Evolutionary conservation across 2,888 invertebrate species (phyloP).

Genomic region (Megastigmus dorsalis): DNA sequence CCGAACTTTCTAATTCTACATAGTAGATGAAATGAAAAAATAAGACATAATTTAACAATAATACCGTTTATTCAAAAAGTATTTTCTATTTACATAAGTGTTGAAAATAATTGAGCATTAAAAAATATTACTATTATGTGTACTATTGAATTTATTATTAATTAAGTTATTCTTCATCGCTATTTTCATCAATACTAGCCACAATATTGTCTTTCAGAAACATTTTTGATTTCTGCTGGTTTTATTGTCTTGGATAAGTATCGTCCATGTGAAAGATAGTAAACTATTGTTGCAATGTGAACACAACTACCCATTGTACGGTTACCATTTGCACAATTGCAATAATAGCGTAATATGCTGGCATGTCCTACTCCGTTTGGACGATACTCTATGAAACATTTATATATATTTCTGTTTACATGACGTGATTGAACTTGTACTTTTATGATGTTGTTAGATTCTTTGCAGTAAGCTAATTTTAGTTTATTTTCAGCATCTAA

Average conservation of each 20-base stretch:
- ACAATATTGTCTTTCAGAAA: not conserved
- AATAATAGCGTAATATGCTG: slow-evolving; percentile 22
- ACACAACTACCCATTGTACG: slow-evolving; percentile 44
- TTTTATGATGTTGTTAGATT: slow-evolving; percentile 52
- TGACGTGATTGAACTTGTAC: slow-evolving; percentile 53
- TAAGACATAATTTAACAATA: too few species aligned
- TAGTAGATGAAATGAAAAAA: too few species aligned
- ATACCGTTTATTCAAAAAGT: too few species aligned
- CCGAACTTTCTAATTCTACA: too few species aligned
- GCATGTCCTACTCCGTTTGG: slow-evolving; percentile 22
- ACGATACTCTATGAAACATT: slow-evolving; percentile 52
- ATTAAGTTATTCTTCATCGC: slow-evolving; percentile 1
- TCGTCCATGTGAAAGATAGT: slow-evolving; percentile 5
- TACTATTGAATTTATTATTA: too few species aligned
- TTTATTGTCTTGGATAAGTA: not conserved
- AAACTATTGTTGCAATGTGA: slow-evolving; percentile 16
- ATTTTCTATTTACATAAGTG: too few species aligned
- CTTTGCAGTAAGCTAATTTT: slow-evolving; percentile 49
- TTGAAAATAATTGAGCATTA: too few species aligned
- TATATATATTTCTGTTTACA: slow-evolving; percentile 46
- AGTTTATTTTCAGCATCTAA: slow-evolving; percentile 51
- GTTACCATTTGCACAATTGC: too few species aligned
- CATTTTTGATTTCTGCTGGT: not conserved
- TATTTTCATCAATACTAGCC: not conserved
- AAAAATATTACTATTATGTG: too few species aligned